phyloP scores from a whole-genome alignment of 2,797 vertebrate genomes.

The Acridotheres tristis region DNA sequence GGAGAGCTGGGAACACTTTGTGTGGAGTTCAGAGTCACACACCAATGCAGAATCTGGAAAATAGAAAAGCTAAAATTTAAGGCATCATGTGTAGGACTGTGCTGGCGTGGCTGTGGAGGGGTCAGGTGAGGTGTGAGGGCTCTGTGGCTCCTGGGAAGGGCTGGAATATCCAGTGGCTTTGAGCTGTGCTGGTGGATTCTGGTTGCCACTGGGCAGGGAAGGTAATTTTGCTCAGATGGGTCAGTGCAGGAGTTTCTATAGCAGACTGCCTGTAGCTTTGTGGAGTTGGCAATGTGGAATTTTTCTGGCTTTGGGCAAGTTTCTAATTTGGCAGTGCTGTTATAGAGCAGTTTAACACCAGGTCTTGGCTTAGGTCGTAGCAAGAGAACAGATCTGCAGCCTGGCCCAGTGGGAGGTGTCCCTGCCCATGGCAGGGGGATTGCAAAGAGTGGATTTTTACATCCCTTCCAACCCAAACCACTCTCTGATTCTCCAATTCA shows the following conservation, averaged over 20 bases:
- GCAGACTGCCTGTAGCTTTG: not conserved
- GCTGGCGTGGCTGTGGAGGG: not conserved
- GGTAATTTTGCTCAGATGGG: not conserved
- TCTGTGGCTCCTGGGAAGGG: not conserved
- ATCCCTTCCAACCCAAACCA: not conserved
- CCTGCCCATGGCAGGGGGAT: not conserved
- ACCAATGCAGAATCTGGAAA: not conserved
- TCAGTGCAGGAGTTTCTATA: not conserved
- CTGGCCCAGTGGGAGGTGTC: no score
- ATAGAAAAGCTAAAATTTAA: not conserved
- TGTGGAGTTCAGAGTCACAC: not conserved
- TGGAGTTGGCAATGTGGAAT: not conserved
- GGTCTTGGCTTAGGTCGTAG: not conserved
- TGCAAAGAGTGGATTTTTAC: not conserved
- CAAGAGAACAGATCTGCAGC: not conserved
- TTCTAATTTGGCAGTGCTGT: not conserved
- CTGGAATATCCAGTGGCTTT: accelerated
- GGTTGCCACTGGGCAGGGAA: not conserved
- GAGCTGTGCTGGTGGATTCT: not conserved
- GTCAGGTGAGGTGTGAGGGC: not conserved
- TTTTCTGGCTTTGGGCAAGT: not conserved
- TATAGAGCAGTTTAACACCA: accelerated
- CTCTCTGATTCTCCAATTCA: not conserved
- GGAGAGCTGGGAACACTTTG: no score
- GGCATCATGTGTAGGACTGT: not conserved